Percentiles rank a stretch among this genome's conserved stretches.
Evolutionary conservation across 2,888 invertebrate genomes (phyloP).

Genomic region (Ormyrus pomaceus): DNA sequence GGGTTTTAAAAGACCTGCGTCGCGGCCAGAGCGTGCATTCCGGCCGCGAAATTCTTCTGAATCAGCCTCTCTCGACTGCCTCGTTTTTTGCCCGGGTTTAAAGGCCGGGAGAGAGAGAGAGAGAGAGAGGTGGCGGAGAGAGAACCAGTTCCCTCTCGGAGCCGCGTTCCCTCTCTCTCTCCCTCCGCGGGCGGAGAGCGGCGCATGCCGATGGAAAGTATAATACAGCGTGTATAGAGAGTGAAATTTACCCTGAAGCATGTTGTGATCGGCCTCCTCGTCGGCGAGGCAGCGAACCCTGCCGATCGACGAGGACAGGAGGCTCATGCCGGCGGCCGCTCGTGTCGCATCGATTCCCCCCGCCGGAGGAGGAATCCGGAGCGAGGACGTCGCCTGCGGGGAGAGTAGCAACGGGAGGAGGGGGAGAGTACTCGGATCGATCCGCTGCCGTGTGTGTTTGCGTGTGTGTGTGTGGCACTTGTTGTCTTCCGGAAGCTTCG

Average conservation of each 20-base stretch:
- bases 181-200: not conserved
- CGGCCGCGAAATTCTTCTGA: no score
- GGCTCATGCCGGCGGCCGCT: slow-evolving; percentile 65
- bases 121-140: not conserved
- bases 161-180: not conserved
- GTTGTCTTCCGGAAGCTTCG: no score
- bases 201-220: not conserved
- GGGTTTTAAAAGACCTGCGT: no score
- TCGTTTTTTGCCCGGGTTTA: no score
- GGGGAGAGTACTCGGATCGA: no score
- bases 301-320: slow-evolving; percentile 69
- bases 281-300: slow-evolving; percentile 70
- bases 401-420: no score
- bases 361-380: not conserved
- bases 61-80: no score
- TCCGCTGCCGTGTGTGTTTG: no score
- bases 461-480: not conserved
- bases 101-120: not conserved
- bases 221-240: slow-evolving; percentile 30
- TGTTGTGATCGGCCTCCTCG: slow-evolving; percentile 73
- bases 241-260: slow-evolving; percentile 74
- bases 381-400: slow-evolving; percentile 26
- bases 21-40: no score
- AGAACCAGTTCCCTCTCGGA: slow-evolving; percentile 35
- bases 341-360: not conserved